These are phyloP conservation scores for Apogon talboti DNA, from an alignment of 2,797 vertebrate species.

Conservation along the genomic window DNA sequence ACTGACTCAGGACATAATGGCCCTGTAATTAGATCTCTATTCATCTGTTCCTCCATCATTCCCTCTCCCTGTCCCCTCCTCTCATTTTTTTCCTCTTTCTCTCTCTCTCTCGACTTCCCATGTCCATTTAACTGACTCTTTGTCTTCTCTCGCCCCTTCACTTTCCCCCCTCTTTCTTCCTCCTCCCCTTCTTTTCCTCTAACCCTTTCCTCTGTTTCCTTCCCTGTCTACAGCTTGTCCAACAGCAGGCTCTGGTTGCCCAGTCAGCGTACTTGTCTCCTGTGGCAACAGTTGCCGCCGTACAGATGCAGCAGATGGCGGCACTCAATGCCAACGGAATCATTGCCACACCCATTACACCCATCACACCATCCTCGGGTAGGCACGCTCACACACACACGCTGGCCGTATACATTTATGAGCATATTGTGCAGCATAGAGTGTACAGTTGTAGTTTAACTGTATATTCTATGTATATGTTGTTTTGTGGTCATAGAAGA, in stretches of 20 bases:
- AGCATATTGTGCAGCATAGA: background rate
- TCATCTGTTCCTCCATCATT: constrained; percentile 81
- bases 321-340: constrained; percentile 92
- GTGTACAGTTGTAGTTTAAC: background rate
- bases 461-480: background rate
- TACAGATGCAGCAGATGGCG: constrained; percentile 97
- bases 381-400: constrained; percentile 25
- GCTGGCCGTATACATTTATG: background rate
- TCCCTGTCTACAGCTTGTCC: constrained; percentile 87
- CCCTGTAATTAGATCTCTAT: constrained; percentile 85
- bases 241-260: constrained; percentile 94
- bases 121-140: constrained; percentile 49
- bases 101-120: constrained; percentile 21
- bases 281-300: constrained; percentile 92
- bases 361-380: constrained; percentile 85
- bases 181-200: constrained; percentile 30
- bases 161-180: constrained; percentile 11
- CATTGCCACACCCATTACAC: constrained; percentile 89
- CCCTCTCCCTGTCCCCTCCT: constrained; percentile 67
- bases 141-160: constrained; percentile 21
- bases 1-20: constrained; percentile 82
- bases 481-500: no score
- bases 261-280: constrained; percentile 97
- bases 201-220: constrained; percentile 39
- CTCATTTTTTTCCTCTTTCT: constrained; percentile 38